Evolutionary conservation across 2,888 invertebrate genomes (phyloP), one percentile per base, ranked within the genome.

Genomic region (Arenicola marina): DNA sequence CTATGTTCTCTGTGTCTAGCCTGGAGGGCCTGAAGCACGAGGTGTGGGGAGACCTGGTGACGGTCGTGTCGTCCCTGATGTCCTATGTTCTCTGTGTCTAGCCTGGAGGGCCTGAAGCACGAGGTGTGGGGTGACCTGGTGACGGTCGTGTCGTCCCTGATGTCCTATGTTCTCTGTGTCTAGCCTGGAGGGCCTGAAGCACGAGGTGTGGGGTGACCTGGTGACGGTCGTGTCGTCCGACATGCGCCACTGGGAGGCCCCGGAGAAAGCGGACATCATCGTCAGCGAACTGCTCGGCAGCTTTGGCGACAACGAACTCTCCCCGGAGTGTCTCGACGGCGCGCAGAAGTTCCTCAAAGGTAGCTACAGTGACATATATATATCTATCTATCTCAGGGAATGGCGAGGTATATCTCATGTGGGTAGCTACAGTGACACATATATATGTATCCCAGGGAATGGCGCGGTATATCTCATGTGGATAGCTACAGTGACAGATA

Each of bases 251-350:
- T 81, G 84, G 78, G 70, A 77, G 21, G 79, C 82, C 0, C 78
- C 81, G 0, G 92, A 93, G 62, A 90, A 91, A 79, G 96, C 96
- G 0, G 98, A 99, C 84, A 93, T 98, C 74, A 86, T 98, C 57
- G 92, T 99, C 31, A 97, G 97, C 0, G 99, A 99, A 85, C 86
- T 99, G 51, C 86, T 99, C 58, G 98, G 95, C 0, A 97, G 97
- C 1, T 99, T 99, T 87, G 96, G 96, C 26, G 99, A 99, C 83
- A 99, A 99, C 82, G 99, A 99, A 85, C 87, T 99, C 15, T 95
- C 96, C 0, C 99, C 99, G 0, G 99, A 99, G 84, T 98, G 97
- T 83, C 86, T 98, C 56, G 96, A 97, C 84, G 95, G 96, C 1
- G 95, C 95, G 1, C 91, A 94, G 74, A 88, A 90, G 44, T 90